Evolutionary conservation across 2,888 invertebrate species (phyloP).

Genomic region (Ceraclea dissimilis): DNA sequence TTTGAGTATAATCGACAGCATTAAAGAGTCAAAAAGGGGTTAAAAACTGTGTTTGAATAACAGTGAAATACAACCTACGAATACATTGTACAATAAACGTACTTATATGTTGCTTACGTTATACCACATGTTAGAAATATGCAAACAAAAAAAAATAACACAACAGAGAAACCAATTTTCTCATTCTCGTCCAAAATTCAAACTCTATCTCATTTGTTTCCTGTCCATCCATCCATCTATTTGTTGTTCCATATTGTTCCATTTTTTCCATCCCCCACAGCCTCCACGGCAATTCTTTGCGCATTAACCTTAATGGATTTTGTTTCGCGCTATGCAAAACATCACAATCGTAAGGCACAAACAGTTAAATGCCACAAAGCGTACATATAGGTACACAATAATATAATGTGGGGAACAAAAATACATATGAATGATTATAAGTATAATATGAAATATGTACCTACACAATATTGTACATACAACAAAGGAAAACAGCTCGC

Average conservation of each 20-base stretch:
- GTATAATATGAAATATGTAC: too few relatives aligned
- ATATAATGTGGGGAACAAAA: too few relatives aligned
- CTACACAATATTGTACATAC: too few relatives aligned
- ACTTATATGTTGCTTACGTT: too few relatives aligned
- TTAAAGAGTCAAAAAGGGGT: too few relatives aligned
- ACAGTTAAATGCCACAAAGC: not conserved
- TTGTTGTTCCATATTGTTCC: too few relatives aligned
- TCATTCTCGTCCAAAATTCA: not conserved
- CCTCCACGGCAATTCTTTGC: not conserved
- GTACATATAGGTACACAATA: too few relatives aligned
- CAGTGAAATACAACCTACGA: too few relatives aligned
- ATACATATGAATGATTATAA: too few relatives aligned
- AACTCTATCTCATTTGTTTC: not conserved
- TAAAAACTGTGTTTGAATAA: too few relatives aligned
- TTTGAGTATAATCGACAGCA: too few relatives aligned
- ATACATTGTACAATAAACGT: too few relatives aligned
- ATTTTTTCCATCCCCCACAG: not conserved
- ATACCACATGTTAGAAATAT: not conserved
- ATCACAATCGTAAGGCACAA: not conserved
- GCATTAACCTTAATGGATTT: constrained; percentile 1
- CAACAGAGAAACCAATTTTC: not conserved
- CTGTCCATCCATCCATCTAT: constrained; percentile 2
- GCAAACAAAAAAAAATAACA: not conserved
- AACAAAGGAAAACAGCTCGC: not conserved
- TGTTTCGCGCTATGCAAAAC: not conserved